Percentiles rank a stretch among this genome's conserved stretches.
These are phyloP conservation scores for Caloenas nicobarica DNA, from an alignment of 2,113 vertebrate genomes.

Conservation along the genomic window DNA sequence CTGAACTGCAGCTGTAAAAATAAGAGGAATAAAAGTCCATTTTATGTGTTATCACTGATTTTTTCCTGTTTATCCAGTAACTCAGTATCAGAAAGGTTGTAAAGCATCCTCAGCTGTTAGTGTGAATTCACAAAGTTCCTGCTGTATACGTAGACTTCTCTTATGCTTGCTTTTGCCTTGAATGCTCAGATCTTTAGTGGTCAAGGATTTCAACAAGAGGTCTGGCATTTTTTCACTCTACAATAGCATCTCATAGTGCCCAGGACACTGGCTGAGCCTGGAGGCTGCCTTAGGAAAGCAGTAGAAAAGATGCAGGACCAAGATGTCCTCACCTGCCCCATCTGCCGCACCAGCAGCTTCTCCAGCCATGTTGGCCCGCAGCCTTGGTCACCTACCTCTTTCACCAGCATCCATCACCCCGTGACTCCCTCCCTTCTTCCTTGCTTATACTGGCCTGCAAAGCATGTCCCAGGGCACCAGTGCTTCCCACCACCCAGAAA, in stretches of 20 bases:
- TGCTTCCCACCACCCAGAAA: no score
- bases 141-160: neutral
- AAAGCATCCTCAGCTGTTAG: neutral
- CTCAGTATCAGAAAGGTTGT: neutral
- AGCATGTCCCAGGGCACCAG: neutral
- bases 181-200: neutral
- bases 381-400: neutral
- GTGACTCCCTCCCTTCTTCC: neutral
- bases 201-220: neutral
- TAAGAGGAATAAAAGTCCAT: slow-evolving; percentile 15
- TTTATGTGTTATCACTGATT: neutral
- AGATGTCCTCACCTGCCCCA: rapidly evolving
- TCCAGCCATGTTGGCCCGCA: neutral
- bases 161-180: neutral
- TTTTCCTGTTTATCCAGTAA: slow-evolving; percentile 30
- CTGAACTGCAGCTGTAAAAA: slow-evolving; percentile 9
- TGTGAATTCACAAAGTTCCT: neutral
- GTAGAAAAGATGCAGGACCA: neutral
- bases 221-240: neutral
- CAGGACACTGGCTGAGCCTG: neutral
- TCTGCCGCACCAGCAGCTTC: neutral
- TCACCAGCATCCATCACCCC: neutral
- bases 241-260: neutral
- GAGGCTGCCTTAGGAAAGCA: neutral
- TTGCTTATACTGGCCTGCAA: neutral